A percentile compares a stretch with the other conserved stretches of the same genome.
Evolutionary conservation across 1,140 invertebrate species (phyloP).

Genomic region (Cardiocondyla obscurior): DNA sequence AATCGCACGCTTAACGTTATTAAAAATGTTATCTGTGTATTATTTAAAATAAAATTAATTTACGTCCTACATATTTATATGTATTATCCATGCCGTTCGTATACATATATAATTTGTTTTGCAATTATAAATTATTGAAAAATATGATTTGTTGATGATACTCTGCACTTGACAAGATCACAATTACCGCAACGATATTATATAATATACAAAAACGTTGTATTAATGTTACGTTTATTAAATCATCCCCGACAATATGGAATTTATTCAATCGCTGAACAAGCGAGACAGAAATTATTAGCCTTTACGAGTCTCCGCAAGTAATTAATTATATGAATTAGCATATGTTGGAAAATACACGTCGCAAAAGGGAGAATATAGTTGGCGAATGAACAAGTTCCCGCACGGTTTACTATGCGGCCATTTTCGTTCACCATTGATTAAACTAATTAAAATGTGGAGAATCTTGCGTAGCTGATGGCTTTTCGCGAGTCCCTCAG

Average conservation of each 20-base stretch:
- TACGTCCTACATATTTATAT: background rate
- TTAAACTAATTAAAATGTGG: slow-evolving; percentile 44
- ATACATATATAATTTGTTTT: background rate
- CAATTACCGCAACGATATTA: background rate
- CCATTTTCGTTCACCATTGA: slow-evolving; percentile 2
- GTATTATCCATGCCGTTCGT: background rate
- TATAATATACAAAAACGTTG: background rate
- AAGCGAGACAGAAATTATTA: slow-evolving; percentile 22
- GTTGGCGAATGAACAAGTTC: background rate
- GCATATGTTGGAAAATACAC: slow-evolving; percentile 18
- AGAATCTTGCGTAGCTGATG: background rate
- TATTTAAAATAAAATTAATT: background rate
- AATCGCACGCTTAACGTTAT: background rate
- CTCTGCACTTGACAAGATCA: background rate
- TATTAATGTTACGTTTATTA: slow-evolving; percentile 17
- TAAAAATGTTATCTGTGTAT: background rate
- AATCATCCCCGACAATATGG: slow-evolving; percentile 4
- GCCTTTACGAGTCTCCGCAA: slow-evolving; percentile 1
- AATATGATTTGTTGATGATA: background rate
- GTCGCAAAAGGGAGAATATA: slow-evolving; percentile 2
- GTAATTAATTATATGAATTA: slow-evolving; percentile 53
- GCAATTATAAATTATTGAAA: background rate
- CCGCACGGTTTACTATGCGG: background rate
- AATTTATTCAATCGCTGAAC: slow-evolving; percentile 41
- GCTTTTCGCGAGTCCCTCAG: background rate